These are phyloP conservation scores for Boulengeromyrus knoepffleri DNA, from an alignment of 2,113 vertebrate genomes.

Conservation along the genomic window DNA sequence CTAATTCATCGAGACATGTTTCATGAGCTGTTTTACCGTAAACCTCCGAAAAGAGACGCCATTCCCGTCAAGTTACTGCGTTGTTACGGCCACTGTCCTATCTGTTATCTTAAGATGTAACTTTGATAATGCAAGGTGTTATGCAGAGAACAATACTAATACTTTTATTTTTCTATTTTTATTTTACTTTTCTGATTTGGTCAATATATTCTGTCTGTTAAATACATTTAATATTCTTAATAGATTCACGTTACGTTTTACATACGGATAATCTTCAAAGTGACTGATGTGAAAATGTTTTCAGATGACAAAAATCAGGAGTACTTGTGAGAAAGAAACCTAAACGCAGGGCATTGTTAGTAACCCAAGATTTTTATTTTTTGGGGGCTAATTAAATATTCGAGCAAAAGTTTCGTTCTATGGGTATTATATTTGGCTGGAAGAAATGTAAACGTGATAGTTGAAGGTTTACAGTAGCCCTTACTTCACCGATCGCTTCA, in stretches of 20 bases:
- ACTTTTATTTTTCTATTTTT: background rate
- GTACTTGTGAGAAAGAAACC: background rate
- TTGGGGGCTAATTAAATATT: background rate
- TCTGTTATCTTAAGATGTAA: background rate
- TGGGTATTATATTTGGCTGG: background rate
- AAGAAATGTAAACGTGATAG: background rate
- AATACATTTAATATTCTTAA: background rate
- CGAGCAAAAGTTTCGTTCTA: background rate
- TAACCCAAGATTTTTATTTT: background rate
- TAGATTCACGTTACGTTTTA: background rate
- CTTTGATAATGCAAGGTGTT: background rate
- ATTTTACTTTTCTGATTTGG: background rate
- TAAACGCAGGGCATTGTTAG: background rate
- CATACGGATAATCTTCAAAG: background rate
- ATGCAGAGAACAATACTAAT: background rate
- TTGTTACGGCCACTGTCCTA: background rate
- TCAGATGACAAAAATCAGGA: background rate
- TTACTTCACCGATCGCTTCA: background rate
- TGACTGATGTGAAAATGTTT: background rate
- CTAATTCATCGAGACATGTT: background rate
- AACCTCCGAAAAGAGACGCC: background rate
- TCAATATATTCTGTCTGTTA: background rate
- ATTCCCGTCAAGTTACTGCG: background rate
- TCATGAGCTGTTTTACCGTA: background rate
- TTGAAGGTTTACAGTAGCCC: constrained; percentile 2